Evolutionary conservation across 2,113 vertebrate genomes (phyloP).

Genomic region (Verasper variegatus): DNA sequence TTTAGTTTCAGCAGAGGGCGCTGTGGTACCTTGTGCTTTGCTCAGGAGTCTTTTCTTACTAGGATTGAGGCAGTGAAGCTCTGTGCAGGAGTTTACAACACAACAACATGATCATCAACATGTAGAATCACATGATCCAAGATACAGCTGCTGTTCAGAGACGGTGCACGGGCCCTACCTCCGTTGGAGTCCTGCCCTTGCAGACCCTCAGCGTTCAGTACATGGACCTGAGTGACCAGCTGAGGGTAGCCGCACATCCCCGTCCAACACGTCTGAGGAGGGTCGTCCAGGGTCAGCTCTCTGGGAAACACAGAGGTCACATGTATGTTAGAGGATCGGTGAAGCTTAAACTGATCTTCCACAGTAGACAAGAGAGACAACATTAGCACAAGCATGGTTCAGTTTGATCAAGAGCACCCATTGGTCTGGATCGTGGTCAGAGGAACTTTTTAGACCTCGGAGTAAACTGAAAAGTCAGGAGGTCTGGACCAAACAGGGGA

Average conservation of each 20-base stretch:
- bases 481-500: too few species aligned
- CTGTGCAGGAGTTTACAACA: conserved; percentile 32
- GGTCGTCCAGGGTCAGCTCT: conserved; percentile 91
- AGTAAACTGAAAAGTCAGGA: too few species aligned
- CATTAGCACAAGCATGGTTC: too few species aligned
- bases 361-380: too few species aligned
- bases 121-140: not conserved
- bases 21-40: conserved; percentile 51
- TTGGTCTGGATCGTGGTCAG: too few species aligned
- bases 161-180: conserved; percentile 75
- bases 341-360: too few species aligned
- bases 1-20: conserved; percentile 41
- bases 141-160: not conserved
- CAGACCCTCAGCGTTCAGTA: conserved; percentile 90
- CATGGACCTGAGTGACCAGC: conserved; percentile 94
- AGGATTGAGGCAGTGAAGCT: conserved; percentile 56
- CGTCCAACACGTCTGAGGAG: conserved; percentile 93
- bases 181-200: conserved; percentile 87
- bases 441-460: too few species aligned
- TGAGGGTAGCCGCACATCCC: conserved; percentile 94
- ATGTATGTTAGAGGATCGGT: not conserved
- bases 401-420: too few species aligned
- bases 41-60: conserved; percentile 36
- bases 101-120: conserved; percentile 8
- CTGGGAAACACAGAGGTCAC: conserved; percentile 71